phyloP scores from a whole-genome alignment of 2,797 vertebrate genomes.

The Neosilurus mollespiculum region DNA sequence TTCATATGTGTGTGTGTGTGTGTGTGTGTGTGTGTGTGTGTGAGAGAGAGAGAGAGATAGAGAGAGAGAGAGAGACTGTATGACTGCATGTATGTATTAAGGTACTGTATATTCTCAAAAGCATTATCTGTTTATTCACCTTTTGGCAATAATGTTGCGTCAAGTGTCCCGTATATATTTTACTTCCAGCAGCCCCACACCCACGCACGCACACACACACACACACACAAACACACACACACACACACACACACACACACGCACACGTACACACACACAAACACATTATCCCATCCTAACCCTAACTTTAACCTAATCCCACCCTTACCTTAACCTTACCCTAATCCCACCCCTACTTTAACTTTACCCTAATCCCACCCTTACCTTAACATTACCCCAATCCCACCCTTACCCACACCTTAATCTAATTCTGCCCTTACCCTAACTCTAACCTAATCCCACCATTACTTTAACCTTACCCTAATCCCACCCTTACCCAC shows the following conservation, averaged over 20 bases:
- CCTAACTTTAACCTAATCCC: too few relatives aligned
- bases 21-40: slow-evolving; percentile 22
- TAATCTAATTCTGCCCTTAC: too few relatives aligned
- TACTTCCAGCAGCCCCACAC: slow-evolving; percentile 32
- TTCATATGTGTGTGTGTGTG: slow-evolving; percentile 60
- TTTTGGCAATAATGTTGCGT: slow-evolving; percentile 58
- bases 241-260: slow-evolving; percentile 32
- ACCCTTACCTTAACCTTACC: too few relatives aligned
- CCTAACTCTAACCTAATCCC: too few relatives aligned
- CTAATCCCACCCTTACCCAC: too few relatives aligned
- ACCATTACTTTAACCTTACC: too few relatives aligned
- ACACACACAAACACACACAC: slow-evolving; percentile 44
- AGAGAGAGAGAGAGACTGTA: slow-evolving; percentile 58
- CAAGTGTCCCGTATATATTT: slow-evolving; percentile 50
- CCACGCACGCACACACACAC: not conserved
- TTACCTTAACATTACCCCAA: too few relatives aligned
- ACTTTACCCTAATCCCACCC: too few relatives aligned
- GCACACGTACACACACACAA: slow-evolving; percentile 28
- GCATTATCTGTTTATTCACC: slow-evolving; percentile 52
- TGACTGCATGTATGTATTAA: slow-evolving; percentile 63
- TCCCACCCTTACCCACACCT: too few relatives aligned
- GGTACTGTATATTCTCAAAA: slow-evolving; percentile 72
- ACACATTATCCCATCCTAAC: not conserved
- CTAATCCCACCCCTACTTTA: too few relatives aligned
- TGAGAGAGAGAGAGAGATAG: too few relatives aligned